A percentile compares a stretch with the other conserved stretches of the same genome.
These are phyloP conservation scores for Acrocephalus scirpaceus DNA, from an alignment of 2,797 vertebrate genomes.

Conservation along the genomic window DNA sequence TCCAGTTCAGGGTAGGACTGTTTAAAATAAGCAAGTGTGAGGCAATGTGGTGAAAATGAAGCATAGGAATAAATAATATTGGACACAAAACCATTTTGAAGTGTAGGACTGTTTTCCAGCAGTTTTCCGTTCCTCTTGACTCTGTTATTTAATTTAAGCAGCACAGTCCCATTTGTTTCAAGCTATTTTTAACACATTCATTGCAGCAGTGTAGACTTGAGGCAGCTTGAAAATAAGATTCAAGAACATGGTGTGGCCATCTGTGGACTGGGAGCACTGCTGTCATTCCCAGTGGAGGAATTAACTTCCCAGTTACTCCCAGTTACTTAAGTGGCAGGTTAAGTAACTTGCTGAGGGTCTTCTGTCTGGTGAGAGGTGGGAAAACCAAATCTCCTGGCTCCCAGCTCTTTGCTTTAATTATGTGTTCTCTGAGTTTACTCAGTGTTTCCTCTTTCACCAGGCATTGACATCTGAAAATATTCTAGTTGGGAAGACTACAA, in stretches of 20 bases:
- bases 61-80: not conserved
- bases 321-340: not conserved
- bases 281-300: not conserved
- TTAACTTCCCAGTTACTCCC: not conserved
- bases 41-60: not conserved
- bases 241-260: not conserved
- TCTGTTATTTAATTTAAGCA: conserved; percentile 18
- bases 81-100: conserved; percentile 3
- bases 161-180: not conserved
- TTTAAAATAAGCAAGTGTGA: conserved; percentile 1
- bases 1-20: not conserved
- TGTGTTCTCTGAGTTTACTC: not conserved
- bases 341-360: not conserved
- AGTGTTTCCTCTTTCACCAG: not conserved
- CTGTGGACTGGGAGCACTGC: not conserved
- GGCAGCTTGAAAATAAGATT: not conserved
- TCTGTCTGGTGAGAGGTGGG: not conserved
- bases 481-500: not conserved
- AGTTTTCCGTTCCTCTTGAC: not conserved
- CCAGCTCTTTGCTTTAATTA: not conserved
- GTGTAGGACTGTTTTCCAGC: not conserved
- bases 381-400: not conserved
- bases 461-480: not conserved
- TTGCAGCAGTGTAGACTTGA: not conserved
- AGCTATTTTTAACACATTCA: not conserved